Evolutionary conservation across 2,797 vertebrate species (phyloP).

Genomic region (Percopsis omiscomaycus): DNA sequence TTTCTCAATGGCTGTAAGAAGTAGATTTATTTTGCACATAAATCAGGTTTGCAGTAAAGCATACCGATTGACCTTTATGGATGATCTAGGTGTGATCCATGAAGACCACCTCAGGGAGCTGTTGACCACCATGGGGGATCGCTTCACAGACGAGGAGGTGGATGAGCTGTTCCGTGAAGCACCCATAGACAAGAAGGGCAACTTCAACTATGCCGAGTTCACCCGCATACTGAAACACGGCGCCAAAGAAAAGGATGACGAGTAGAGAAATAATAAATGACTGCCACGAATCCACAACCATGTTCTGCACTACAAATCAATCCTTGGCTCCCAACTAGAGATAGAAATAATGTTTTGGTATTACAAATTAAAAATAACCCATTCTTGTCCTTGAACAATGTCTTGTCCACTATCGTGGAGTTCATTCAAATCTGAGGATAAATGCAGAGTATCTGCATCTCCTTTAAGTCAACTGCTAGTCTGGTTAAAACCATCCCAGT

Average conservation of each 20-base stretch:
- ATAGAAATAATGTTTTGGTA: slow-evolving; percentile 1
- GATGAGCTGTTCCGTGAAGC: slow-evolving; percentile 98
- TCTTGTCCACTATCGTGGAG: not conserved
- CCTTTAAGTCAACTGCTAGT: too few relatives aligned
- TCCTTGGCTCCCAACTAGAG: slow-evolving; percentile 26
- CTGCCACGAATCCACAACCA: slow-evolving; percentile 15
- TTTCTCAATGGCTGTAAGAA: too few relatives aligned
- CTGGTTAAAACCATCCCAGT: too few relatives aligned
- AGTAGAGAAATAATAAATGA: slow-evolving; percentile 54
- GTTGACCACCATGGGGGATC: slow-evolving; percentile 98
- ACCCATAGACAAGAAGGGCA: slow-evolving; percentile 97
- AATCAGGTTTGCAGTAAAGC: not conserved
- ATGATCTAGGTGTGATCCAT: slow-evolving; percentile 85
- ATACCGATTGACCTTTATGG: not conserved
- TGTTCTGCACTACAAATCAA: slow-evolving; percentile 24
- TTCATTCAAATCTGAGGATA: slow-evolving; percentile 20
- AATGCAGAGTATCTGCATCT: slow-evolving; percentile 21
- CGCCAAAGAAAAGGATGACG: slow-evolving; percentile 96
- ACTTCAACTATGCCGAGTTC: slow-evolving; percentile 99
- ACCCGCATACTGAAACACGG: slow-evolving; percentile 98
- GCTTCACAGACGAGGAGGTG: slow-evolving; percentile 97
- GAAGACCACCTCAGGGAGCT: slow-evolving; percentile 98
- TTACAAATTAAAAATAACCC: not conserved
- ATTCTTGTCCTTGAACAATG: slow-evolving; percentile 2
- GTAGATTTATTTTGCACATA: too few relatives aligned